Base-by-base conservation (phyloP, 2,888 invertebrate genomes). In the Drosophila meridiana region DNA sequence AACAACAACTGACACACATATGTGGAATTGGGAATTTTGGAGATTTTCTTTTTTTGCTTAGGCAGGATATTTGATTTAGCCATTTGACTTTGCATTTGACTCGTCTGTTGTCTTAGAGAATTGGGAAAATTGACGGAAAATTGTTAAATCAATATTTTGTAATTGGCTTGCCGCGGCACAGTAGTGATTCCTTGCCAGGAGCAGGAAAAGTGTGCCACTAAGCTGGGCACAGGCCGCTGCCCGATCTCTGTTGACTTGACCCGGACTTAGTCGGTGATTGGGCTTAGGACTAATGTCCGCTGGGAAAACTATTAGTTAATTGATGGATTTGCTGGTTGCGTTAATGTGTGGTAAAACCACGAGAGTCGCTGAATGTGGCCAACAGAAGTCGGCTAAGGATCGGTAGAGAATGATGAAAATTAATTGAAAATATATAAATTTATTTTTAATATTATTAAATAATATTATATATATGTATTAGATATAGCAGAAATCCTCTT, bases 111-210 rank as follows among this genome's bases (percentile, higher is more conserved):
- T 69, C 45, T 65, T 69, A 45, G 43, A 30, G 69, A 82, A 80
- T 80, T 82, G 79, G 83, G 77, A 80, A 85, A 87, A 76, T 79
- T 79, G 68, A 42, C 40, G 79, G 60, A 76, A 73, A 69, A 82
- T 59, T 73, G 28, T 78, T 90, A 78, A 62, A 60, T 66, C 86
- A 88, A 86, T 88, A 86, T 86, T 86, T 71, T 88, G 50, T 86
- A 90, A 88, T 90, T 86, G 82, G 82, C 80, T 78, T 81, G 56
- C 47, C 56, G 30, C 75, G 75, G 61, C 79, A 79, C 79, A 65
- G 76, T 73, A 73, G 72, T 80, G 52, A 78, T 63, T 73, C 63
- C 55, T 58, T 36, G 43, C 32, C 32, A 2, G 50, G 50, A 59
- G 60, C 55, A 53, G 59, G 48, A 55, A 50, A 76, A 78, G 74